These are phyloP conservation scores for Zophobas atratus DNA, from an alignment of 1,140 invertebrate species.

Conservation along the genomic window DNA sequence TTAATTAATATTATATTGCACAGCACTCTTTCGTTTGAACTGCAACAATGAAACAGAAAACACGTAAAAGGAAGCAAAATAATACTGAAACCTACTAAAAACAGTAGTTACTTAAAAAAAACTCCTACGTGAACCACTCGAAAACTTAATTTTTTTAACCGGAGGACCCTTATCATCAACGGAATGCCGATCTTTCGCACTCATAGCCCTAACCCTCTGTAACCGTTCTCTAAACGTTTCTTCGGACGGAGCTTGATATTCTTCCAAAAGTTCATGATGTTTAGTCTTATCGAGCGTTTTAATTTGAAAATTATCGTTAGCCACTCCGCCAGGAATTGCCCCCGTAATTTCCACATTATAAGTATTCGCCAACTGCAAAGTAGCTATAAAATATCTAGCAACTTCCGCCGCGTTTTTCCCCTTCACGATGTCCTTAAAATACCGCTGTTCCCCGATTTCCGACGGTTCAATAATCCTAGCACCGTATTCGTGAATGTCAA, in stretches of 20 bases:
- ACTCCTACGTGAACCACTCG: background rate
- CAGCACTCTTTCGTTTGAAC: no score
- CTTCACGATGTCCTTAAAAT: constrained; percentile 56
- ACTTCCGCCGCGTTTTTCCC: constrained; percentile 61
- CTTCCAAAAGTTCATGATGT: constrained; percentile 63
- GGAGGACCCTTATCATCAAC: constrained; percentile 2
- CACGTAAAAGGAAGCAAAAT: no score
- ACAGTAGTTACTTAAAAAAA: background rate
- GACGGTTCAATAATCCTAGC: constrained; percentile 61
- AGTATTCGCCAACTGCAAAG: constrained; percentile 63
- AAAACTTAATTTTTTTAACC: background rate
- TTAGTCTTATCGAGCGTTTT: constrained; percentile 61
- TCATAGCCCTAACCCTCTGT: constrained; percentile 51
- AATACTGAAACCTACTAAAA: no score
- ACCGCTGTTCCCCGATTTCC: constrained; percentile 49
- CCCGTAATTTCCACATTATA: constrained; percentile 62
- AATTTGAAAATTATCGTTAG: constrained; percentile 62
- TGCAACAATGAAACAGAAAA: no score
- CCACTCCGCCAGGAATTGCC: constrained; percentile 55
- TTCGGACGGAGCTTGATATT: constrained; percentile 63
- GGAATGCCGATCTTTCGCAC: constrained; percentile 32
- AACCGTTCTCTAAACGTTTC: constrained; percentile 56
- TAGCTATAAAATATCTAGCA: constrained; percentile 60
- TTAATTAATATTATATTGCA: no score
- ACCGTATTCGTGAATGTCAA: constrained; percentile 65